Conservation (phyloP, 2,888 invertebrate species). For the Hirtodrosophila alboralis region DNA sequence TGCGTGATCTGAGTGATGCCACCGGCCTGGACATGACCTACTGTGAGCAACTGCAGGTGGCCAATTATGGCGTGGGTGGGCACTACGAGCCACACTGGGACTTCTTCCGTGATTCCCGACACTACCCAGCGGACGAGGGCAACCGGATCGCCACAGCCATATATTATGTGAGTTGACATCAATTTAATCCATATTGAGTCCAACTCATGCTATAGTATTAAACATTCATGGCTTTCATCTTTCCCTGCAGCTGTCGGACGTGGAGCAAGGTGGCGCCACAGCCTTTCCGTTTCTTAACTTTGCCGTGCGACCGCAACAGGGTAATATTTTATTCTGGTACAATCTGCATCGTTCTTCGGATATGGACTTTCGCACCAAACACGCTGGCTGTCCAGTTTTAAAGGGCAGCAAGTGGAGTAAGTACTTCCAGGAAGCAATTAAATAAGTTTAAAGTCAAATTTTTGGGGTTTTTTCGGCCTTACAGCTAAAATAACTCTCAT, state of each 20-base stretch:
- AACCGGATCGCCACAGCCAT: slow-evolving; percentile 98
- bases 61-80: slow-evolving; percentile 99
- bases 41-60: slow-evolving; percentile 97
- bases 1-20: slow-evolving; percentile 88
- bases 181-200: slow-evolving; percentile 3
- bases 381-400: slow-evolving; percentile 98
- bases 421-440: slow-evolving; percentile 31
- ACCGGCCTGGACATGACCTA: slow-evolving; percentile 87
- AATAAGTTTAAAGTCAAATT: too few relatives aligned
- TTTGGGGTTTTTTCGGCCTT: too few relatives aligned
- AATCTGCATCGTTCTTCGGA: slow-evolving; percentile 97
- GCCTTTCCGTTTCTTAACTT: slow-evolving; percentile 96
- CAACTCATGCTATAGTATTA: slow-evolving; percentile 1
- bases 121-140: slow-evolving; percentile 90
- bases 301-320: slow-evolving; percentile 94
- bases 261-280: slow-evolving; percentile 97
- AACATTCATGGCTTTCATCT: slow-evolving; percentile 2
- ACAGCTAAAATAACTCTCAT: too few relatives aligned
- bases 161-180: slow-evolving; percentile 92
- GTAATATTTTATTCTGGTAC: slow-evolving; percentile 97
- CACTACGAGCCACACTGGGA: slow-evolving; percentile 99
- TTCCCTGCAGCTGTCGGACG: slow-evolving; percentile 96
- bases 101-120: slow-evolving; percentile 88
- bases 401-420: slow-evolving; percentile 98
- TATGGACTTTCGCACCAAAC: slow-evolving; percentile 94